Evolutionary conservation across 2,797 vertebrate species (phyloP), one percentile per base, ranked within the genome.

Genomic region (Hyperoplus immaculatus): DNA sequence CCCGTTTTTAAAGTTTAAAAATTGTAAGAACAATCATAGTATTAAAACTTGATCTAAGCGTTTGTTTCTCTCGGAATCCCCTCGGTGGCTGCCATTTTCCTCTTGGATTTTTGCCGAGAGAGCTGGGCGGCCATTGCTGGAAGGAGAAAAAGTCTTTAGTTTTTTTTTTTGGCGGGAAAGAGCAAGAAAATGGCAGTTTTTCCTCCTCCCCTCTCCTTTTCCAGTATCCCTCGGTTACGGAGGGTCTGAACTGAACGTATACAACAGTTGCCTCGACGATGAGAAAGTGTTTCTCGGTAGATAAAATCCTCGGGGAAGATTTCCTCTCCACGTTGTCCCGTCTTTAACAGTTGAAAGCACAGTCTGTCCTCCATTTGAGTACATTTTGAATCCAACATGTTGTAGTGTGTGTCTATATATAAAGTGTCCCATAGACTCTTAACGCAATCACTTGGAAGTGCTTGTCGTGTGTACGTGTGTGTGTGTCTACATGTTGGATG

Each of bases 1-100:
- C 88, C 93, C 88, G 87, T 93, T 92, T 93, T 92, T 93, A 93
- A 94, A 94, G 89, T 94, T 95, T 93, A 95, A 96, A 96, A 96
- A 93, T 87, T 87, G 93, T 95, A 95, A 93, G 93, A 95, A 95
- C 92, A 94, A 94, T 95, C 86, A 74, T 89, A 86, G 93, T 96
- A 95, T 94, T 95, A 95, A 96, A 96, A 96, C 91, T 88, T 15
- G 84, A 92, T 94, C 81, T 78, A 92, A 93, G 92, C 83, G 51
- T 85, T 91, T 92, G 51, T 85, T 91, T 92, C 87, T 92, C 88
- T 86, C 77, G 54, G 80, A 29, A 76, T 82, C 80, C 74, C 76
- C 71, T 70, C 54, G 46, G 57, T 63, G 86, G 85, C 50, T 49
- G 51, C 55, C 72, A 7, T 75, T 71, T 83, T 84, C 88, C 68